phyloP scores from a whole-genome alignment of 1,140 invertebrate species.

The Drosophila nasuta region DNA sequence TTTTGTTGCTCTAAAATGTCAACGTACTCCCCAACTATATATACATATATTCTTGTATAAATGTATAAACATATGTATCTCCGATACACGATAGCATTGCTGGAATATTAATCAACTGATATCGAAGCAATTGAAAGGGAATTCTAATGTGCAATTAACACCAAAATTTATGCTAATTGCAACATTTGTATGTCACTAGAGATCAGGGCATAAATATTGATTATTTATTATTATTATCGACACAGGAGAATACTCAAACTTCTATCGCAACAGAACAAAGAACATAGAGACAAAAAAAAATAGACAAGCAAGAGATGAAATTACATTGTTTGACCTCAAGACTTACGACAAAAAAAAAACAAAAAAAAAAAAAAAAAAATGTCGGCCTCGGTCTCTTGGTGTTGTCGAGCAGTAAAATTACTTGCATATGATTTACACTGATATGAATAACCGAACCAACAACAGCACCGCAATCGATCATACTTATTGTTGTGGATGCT shows the following conservation, averaged over 20 bases:
- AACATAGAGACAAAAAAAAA: neutral
- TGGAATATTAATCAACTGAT: constrained; percentile 7
- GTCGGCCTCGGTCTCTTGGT: no score
- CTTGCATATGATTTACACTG: constrained; percentile 36
- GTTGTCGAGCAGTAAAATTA: constrained; percentile 1
- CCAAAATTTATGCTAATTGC: neutral
- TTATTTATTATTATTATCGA: no score
- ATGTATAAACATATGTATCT: neutral
- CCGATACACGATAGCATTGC: constrained; percentile 2
- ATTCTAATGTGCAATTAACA: neutral
- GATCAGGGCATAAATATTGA: no score
- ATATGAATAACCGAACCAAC: constrained; percentile 13
- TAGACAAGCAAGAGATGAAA: neutral
- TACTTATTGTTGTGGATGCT: constrained; percentile 43
- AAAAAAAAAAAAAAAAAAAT: no score
- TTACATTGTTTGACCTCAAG: constrained; percentile 4
- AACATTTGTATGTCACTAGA: no score
- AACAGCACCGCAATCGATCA: constrained; percentile 45
- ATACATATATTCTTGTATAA: neutral
- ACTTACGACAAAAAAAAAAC: neutral
- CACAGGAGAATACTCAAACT: no score
- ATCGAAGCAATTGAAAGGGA: neutral
- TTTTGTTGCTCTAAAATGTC: constrained; percentile 6
- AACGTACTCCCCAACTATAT: constrained; percentile 2
- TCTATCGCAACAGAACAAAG: no score